phyloP scores from a whole-genome alignment of 2,797 vertebrate species.

The Peromyscus nudipes region DNA sequence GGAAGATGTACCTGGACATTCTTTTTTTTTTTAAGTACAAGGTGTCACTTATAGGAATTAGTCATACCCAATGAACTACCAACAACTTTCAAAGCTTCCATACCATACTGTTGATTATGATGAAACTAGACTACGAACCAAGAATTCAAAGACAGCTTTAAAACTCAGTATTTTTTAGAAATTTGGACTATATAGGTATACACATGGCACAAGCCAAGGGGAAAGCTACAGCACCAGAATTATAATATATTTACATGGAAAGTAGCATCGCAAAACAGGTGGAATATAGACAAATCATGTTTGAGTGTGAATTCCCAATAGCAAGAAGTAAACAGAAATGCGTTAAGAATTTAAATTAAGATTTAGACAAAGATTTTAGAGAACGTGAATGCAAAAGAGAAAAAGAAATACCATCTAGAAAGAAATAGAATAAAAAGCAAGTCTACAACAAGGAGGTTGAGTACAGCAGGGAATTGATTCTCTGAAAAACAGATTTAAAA shows the following conservation, averaged over 20 bases:
- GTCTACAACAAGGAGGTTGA: neutral
- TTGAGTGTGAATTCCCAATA: neutral
- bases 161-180: constrained; percentile 5
- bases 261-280: neutral
- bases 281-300: neutral
- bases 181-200: neutral
- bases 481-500: neutral
- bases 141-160: neutral
- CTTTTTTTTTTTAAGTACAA: constrained; percentile 9
- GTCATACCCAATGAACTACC: neutral
- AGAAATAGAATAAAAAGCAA: neutral
- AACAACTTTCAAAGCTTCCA: neutral
- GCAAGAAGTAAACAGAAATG: constrained; percentile 12
- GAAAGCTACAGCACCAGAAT: neutral
- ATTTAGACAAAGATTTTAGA: neutral
- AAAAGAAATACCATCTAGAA: constrained; percentile 13
- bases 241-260: constrained; percentile 41
- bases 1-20: neutral
- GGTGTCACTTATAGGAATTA: neutral
- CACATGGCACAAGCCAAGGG: neutral
- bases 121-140: neutral
- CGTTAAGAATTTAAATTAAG: constrained; percentile 13
- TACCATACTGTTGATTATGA: neutral
- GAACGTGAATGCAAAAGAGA: neutral
- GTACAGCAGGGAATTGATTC: neutral